Conservation (phyloP, 2,888 invertebrate species). For the Pterostichus niger region DNA sequence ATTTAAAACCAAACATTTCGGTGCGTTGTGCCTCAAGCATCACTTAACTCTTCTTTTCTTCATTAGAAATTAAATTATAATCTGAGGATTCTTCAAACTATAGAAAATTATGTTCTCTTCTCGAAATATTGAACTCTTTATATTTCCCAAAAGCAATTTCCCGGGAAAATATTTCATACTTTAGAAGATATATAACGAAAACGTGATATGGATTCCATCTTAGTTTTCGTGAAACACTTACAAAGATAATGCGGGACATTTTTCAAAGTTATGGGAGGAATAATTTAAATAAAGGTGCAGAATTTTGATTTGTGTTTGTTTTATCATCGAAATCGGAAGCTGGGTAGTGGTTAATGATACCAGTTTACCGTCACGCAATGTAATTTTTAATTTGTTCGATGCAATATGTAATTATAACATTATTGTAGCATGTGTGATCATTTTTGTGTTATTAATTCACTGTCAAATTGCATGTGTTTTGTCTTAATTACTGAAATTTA, state of each 20-base stretch:
- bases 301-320: background rate
- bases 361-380: background rate
- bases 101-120: background rate
- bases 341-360: background rate
- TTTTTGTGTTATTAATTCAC: background rate
- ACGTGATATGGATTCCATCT: background rate
- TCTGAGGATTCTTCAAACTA: too few relatives aligned
- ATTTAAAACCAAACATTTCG: too few relatives aligned
- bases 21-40: too few relatives aligned
- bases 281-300: background rate
- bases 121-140: background rate
- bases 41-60: too few relatives aligned
- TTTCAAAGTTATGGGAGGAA: background rate
- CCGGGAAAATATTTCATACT: background rate
- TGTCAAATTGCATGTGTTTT: background rate
- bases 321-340: background rate
- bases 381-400: background rate
- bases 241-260: background rate
- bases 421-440: background rate
- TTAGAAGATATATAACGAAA: background rate
- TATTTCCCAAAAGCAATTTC: background rate
- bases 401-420: background rate
- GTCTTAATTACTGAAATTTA: slow-evolving; percentile 1
- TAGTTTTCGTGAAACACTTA: background rate
- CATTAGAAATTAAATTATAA: too few relatives aligned